Conservation (phyloP, 2,888 invertebrate species). For the Aspidiotus rigidus region DNA sequence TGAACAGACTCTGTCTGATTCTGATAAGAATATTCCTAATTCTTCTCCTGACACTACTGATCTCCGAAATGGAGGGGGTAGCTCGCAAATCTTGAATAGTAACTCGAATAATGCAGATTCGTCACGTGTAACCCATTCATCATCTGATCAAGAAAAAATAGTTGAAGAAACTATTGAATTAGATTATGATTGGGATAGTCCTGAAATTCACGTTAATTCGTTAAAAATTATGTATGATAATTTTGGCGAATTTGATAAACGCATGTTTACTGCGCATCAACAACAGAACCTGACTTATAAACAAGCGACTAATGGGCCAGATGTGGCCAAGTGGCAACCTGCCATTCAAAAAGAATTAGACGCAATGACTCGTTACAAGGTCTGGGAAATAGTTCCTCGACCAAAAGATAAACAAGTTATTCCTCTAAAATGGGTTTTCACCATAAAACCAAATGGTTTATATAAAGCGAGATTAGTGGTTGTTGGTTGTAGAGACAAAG, state of each 20-base stretch:
- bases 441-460: constrained; percentile 7
- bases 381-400: constrained; percentile 1
- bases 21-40: no score
- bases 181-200: neutral
- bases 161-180: neutral
- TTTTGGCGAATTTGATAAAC: constrained; percentile 1
- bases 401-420: constrained; percentile 8
- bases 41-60: neutral
- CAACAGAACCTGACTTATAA: neutral
- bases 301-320: neutral
- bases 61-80: neutral
- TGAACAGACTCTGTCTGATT: no score
- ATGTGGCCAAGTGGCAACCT: neutral
- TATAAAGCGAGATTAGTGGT: constrained; percentile 19
- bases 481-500: constrained; percentile 32
- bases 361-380: neutral
- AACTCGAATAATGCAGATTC: neutral
- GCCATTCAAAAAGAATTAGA: constrained; percentile 16
- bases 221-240: neutral
- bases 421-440: constrained; percentile 15
- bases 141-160: neutral
- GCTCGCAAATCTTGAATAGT: neutral
- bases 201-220: neutral
- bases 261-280: constrained; percentile 2
- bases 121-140: neutral